These are phyloP conservation scores for Liasis olivaceus DNA, from an alignment of 2,797 vertebrate genomes.

Conservation along the genomic window DNA sequence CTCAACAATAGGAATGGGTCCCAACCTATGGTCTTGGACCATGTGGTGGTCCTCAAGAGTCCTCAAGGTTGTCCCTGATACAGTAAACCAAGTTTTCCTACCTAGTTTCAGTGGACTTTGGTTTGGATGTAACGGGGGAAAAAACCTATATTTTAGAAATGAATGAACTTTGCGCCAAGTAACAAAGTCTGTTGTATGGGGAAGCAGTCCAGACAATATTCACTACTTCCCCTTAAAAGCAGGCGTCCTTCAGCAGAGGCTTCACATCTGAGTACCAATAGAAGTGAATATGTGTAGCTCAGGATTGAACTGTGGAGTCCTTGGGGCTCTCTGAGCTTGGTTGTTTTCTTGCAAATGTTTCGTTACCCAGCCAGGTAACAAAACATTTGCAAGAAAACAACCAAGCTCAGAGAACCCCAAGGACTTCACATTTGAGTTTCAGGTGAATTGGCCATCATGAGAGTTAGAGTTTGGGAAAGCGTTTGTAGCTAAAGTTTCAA, in stretches of 20 bases:
- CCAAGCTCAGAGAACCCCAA: no score
- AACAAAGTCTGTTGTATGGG: not conserved
- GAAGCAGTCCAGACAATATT: not conserved
- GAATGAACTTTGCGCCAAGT: not conserved
- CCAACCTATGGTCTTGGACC: not conserved
- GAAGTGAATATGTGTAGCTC: no score
- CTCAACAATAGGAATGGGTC: not conserved
- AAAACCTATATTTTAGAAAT: no score
- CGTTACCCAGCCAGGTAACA: no score
- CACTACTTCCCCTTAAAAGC: not conserved
- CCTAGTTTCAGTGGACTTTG: not conserved
- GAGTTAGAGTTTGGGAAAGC: not conserved
- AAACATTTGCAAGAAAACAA: no score
- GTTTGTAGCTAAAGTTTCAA: not conserved
- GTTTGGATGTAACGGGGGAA: not conserved
- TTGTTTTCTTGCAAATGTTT: no score
- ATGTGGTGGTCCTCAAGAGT: not conserved
- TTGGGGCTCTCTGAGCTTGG: no score
- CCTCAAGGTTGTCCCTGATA: not conserved
- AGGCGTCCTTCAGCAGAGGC: not conserved
- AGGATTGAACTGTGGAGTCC: no score
- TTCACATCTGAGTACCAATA: not conserved
- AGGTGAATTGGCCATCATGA: not conserved
- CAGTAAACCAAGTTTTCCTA: not conserved
- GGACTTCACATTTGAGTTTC: not conserved